Percentiles rank a stretch among this genome's conserved stretches.
These are phyloP conservation scores for Molorchus minor DNA, from an alignment of 2,888 invertebrate genomes.

Conservation along the genomic window DNA sequence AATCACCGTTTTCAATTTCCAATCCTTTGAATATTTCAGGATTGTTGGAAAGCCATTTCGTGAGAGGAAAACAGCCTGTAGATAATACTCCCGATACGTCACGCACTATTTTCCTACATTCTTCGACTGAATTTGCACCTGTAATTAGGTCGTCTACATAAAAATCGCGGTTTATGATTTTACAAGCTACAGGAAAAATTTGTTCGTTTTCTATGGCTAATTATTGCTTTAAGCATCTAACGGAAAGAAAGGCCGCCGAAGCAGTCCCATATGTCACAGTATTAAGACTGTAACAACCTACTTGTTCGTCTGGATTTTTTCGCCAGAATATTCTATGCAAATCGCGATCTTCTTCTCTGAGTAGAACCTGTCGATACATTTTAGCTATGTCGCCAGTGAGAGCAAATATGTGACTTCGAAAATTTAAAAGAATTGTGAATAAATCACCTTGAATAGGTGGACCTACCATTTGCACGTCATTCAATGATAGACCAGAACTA, in stretches of 20 bases:
- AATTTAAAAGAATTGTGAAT: slow-evolving; percentile 42
- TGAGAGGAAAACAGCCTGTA: slow-evolving; percentile 4
- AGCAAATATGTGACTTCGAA: slow-evolving; percentile 39
- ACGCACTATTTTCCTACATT: not conserved
- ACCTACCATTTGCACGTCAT: not conserved
- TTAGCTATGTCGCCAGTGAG: slow-evolving; percentile 31
- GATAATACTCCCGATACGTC: slow-evolving; percentile 3
- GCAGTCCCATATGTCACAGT: slow-evolving; percentile 14
- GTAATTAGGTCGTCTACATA: slow-evolving; percentile 12
- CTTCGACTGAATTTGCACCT: slow-evolving; percentile 6
- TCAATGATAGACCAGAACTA: not conserved
- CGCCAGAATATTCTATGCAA: slow-evolving; percentile 33
- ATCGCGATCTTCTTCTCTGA: slow-evolving; percentile 42
- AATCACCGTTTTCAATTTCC: not conserved
- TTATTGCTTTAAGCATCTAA: slow-evolving; percentile 1
- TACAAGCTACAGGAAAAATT: not conserved
- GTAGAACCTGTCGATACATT: slow-evolving; percentile 39
- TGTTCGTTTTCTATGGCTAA: slow-evolving; percentile 7
- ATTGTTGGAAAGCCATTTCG: slow-evolving; percentile 15
- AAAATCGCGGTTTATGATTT: slow-evolving; percentile 4
- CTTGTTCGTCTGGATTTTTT: slow-evolving; percentile 18
- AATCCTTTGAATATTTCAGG: not conserved
- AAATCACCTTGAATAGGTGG: not conserved
- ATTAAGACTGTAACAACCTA: slow-evolving; percentile 4
- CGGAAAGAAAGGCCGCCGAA: slow-evolving; percentile 4